Base-by-base conservation (phyloP, 2,797 vertebrate genomes). In the Parotocinclus haroldoi region DNA sequence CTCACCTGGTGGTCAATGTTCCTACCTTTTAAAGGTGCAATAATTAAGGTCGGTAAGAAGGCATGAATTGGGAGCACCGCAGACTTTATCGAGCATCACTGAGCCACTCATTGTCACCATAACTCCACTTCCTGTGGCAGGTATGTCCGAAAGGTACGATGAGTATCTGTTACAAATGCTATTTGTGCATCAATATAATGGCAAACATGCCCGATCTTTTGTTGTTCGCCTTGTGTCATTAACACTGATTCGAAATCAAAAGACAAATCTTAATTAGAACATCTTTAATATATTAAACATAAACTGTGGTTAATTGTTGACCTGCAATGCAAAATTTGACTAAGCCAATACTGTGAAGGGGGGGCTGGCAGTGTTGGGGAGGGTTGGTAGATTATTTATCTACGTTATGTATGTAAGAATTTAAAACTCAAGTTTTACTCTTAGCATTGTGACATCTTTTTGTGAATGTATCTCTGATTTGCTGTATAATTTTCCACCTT, bases 401-500 rank as follows among this genome's bases (percentile, higher is more conserved):
- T 81, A 81, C 83, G 13, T 84, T 83, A 80, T 81, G 82, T 79
- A 70, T 77, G n/a, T 78, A 65, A 78, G 58, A 72, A 76, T 72
- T 66, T 81, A 36, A 71, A 63, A n/a, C n/a, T 63, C 69, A 68
- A 79, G 58, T 77, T 79, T 84, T 74, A 80, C 74, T 78, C 80
- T 75, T 80, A 78, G 79, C 81, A 75, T 80, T 58, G 70, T 74
- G 40, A 63, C 64, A 71, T 14, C 66, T 66, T 69, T 75, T 74
- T 72, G 66, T 83, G 79, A 86, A 88, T 83, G 77, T 85, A 76
- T 48, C 81, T 81, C 77, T 79, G 62, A 13, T 68, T 65, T 64
- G 66, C 60, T 69, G 46, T 76, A 52, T 68, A 57, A 39, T 52
- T 69, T 68, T 62, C 62, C 37, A 73, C 71, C 52, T 63, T 14